Conservation (phyloP, 2,113 vertebrate species). For the Suncus etruscus region DNA sequence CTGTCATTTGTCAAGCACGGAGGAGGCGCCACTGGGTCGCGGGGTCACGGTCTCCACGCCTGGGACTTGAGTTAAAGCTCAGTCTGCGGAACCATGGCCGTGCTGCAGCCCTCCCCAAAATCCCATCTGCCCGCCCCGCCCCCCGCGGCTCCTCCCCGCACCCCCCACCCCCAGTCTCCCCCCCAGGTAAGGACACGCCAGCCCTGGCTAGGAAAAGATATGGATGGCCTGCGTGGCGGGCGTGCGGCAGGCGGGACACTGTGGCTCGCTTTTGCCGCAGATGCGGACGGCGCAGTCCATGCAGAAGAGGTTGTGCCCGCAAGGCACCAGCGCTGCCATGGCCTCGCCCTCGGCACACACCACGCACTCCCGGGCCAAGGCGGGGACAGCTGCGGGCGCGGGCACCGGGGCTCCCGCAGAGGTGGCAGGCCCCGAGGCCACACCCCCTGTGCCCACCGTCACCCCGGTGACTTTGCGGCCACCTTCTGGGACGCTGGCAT, state of each 20-base stretch:
- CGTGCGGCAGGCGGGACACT: slow-evolving; percentile 96
- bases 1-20: slow-evolving; percentile 83
- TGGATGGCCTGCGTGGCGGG: slow-evolving; percentile 97
- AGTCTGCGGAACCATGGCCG: slow-evolving; percentile 66
- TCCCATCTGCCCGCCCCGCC: neutral
- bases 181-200: neutral
- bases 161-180: neutral
- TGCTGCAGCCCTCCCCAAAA: neutral
- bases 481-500: slow-evolving; percentile 88
- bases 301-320: slow-evolving; percentile 99
- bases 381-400: rapidly evolving
- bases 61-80: slow-evolving; percentile 86
- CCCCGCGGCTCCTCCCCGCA: neutral
- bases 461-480: slow-evolving; percentile 24
- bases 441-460: too few species aligned
- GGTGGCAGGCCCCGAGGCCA: too few species aligned
- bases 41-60: slow-evolving; percentile 59
- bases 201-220: slow-evolving; percentile 95
- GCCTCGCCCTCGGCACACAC: slow-evolving; percentile 97
- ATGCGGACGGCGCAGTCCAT: slow-evolving; percentile 98
- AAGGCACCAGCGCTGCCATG: slow-evolving; percentile 95
- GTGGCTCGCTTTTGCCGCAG: slow-evolving; percentile 93
- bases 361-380: slow-evolving; percentile 90
- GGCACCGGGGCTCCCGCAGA: too few species aligned
- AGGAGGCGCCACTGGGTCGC: slow-evolving; percentile 71